Evolutionary conservation across 2,113 vertebrate species (phyloP), one percentile per base, ranked within the genome.

Genomic region (Bujurquina vittata): DNA sequence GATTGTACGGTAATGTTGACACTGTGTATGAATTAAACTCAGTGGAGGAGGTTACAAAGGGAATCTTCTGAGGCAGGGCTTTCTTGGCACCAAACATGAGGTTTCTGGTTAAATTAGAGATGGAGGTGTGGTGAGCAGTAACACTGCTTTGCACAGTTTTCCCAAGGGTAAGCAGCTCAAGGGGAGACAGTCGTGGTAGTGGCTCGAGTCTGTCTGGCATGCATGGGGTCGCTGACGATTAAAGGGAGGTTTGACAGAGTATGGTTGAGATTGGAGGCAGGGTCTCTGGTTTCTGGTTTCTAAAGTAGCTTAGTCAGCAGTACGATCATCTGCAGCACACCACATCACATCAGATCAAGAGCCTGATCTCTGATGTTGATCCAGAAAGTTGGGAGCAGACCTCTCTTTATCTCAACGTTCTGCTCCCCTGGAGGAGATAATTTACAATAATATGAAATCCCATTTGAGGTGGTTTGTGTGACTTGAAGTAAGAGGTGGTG

Each of bases 251-350:
- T 82, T 79, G 87, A 81, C 69, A 60, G 77, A 59, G 49, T 65
- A 65, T 52, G 77, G 85, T 80, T 84, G 57, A 79, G 60, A 23
- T 2, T 84, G 80, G 62, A 88, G 75, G 79, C 83, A 85, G 57
- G 87, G 84, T 87, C 89, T 91, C 72, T 88, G 89, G 91, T 93
- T 90, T 95, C 86, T 88, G 87, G 90, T 94, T 93, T 93, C 85
- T 75, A 88, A 91, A 89, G 40, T 37, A 31, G 87, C 90, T 94
- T 92, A 95, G 75, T 94, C 89, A 90, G 89, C 89, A 88, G 69
- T 46, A 10, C 1, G 73, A 90, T 92, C 83, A 86, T 90, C 86
- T 83, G 86, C 77, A 77, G 77, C 72, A 7, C 77, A 91, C 87
- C 91, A 87, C 88, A 91, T 87, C 92, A 92, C 87, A 91, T 87